A percentile compares a stretch with the other conserved stretches of the same genome.
These are phyloP conservation scores for Sparus aurata DNA, from an alignment of 2,797 vertebrate genomes.

Conservation along the genomic window DNA sequence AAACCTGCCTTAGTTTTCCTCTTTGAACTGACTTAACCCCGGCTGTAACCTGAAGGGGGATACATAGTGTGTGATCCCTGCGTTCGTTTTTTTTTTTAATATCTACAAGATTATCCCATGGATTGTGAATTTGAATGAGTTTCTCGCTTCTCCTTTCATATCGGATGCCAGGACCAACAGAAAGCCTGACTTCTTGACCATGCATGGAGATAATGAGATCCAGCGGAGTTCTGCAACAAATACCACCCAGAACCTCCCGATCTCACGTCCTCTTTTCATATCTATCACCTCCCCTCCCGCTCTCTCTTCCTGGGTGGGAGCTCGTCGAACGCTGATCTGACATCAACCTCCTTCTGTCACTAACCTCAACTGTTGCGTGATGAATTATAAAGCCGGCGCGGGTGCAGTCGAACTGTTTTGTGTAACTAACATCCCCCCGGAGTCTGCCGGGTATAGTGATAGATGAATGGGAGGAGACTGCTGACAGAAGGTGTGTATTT, in stretches of 20 bases:
- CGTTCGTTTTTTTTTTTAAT: constrained; percentile 27
- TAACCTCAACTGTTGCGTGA: constrained; percentile 34
- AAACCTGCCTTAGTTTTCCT: constrained; percentile 61
- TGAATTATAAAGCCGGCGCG: constrained; percentile 44
- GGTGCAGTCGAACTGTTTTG: constrained; percentile 26
- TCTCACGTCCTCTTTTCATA: constrained; percentile 31
- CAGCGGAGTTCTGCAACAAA: constrained; percentile 31
- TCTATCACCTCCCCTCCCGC: constrained; percentile 21
- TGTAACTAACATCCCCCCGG: constrained; percentile 40
- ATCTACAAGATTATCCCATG: constrained; percentile 43
- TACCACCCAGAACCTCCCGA: constrained; percentile 45
- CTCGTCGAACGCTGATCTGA: constrained; percentile 47
- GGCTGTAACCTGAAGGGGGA: constrained; percentile 48
- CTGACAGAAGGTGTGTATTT: constrained; percentile 58
- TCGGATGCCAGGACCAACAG: constrained; percentile 36
- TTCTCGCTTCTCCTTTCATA: constrained; percentile 28
- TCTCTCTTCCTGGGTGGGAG: constrained; percentile 41
- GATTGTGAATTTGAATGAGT: constrained; percentile 43
- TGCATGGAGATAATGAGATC: constrained; percentile 40
- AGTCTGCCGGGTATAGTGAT: constrained; percentile 40
- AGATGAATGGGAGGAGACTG: constrained; percentile 64
- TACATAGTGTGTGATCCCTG: constrained; percentile 34
- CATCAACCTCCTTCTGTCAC: constrained; percentile 63
- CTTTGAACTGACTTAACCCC: constrained; percentile 66
- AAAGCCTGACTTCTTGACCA: constrained; percentile 41